Evolutionary conservation across 2,888 invertebrate genomes (phyloP), one percentile per base, ranked within the genome.

Genomic region (Dasysyrphus albostriatus): DNA sequence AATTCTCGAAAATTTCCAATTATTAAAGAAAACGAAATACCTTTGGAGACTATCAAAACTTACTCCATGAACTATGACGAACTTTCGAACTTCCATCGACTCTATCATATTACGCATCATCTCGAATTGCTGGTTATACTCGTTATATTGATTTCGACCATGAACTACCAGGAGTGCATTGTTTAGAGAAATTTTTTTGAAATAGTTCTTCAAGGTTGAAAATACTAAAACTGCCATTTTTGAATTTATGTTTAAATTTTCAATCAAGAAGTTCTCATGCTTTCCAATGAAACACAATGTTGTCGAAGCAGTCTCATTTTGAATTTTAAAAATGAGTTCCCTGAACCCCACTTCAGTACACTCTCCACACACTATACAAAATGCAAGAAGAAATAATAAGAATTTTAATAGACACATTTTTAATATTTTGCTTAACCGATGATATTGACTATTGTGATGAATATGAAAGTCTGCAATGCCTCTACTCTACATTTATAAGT

Each of bases 1-100:
- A n/a, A 84, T 75, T 9, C 70, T 80, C 2, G 83, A 65, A 9
- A 84, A 84, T 51, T 75, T 80, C 0, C 39, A 39, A 9, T 14
- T 12, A 9, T 5, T 9, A 10, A 84, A 84, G 14, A 51, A 75
- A 0, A 10, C 6, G 10, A 78, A 67, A 10, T 34, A 58, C 10
- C 9, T 5, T 0, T 19, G 42, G 0, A 83, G 65, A 4, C 1
- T 10, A 0, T 47, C 54, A 0, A 16, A 1, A 24, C 0, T 69
- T 2, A 37, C 12, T 16, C 47, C 69, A 10, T 19, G 12, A 14
- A 79, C 16, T 14, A 83, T 34, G 3, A 59, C 58, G 14, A 67
- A 67, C 56, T 65, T 49, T 12, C 67, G 34, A 67, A 37, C 16
- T 10, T 16, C 19, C 12, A 67, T 14, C 37, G 9, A 3, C 9